A percentile compares a stretch with the other conserved stretches of the same genome.
These are phyloP conservation scores for Neopelma chrysocephalum DNA, from an alignment of 2,797 vertebrate species.

Conservation along the genomic window DNA sequence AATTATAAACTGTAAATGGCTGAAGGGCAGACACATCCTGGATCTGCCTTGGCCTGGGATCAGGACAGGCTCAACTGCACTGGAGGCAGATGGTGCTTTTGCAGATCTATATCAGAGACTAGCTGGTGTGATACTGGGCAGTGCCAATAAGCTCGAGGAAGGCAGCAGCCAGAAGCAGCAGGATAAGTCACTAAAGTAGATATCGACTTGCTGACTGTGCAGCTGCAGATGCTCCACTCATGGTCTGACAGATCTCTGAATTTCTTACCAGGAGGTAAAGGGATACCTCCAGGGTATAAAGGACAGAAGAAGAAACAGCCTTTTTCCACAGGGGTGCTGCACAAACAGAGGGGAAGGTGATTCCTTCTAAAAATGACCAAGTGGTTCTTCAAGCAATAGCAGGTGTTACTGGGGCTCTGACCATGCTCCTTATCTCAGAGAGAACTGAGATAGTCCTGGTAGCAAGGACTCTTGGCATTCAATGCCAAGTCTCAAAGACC, in stretches of 20 bases:
- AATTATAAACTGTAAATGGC: neutral
- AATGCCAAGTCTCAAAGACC: neutral
- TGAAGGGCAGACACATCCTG: neutral
- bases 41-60: neutral
- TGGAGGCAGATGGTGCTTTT: neutral
- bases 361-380: neutral
- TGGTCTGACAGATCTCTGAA: neutral
- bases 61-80: neutral
- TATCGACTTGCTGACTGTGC: neutral
- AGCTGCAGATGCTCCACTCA: neutral
- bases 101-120: too few species aligned
- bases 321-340: neutral
- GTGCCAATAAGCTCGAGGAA: neutral
- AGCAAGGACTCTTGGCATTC: neutral
- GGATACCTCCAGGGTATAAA: neutral
- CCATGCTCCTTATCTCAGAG: neutral
- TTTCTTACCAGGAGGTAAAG: neutral
- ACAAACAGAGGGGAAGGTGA: neutral
- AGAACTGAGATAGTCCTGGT: neutral
- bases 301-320: neutral
- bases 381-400: neutral
- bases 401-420: neutral
- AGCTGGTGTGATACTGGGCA: neutral
- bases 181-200: neutral
- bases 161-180: neutral